Percentiles rank a stretch among this genome's conserved stretches.
phyloP scores from a whole-genome alignment of 2,113 vertebrate species.

The Turdus rufiventris region DNA sequence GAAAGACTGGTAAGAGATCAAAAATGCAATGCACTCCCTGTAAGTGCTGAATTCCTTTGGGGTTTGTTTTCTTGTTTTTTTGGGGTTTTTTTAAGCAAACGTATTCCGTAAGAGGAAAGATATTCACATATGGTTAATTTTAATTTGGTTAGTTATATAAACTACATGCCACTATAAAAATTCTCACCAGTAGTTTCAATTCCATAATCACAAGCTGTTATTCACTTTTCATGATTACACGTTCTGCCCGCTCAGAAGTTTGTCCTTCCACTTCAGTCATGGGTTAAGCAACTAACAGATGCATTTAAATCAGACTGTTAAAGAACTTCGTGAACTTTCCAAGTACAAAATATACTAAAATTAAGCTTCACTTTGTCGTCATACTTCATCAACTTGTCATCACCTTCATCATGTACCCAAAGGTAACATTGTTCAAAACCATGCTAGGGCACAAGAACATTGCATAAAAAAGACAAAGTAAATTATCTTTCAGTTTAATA shows the following conservation, averaged over 20 bases:
- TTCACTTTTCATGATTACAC: constrained; percentile 11
- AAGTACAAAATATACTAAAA: constrained; percentile 25
- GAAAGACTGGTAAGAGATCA: background rate
- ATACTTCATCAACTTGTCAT: constrained; percentile 19
- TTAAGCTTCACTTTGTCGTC: background rate
- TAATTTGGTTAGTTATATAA: constrained; percentile 47
- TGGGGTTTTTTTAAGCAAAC: background rate
- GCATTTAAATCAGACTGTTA: background rate
- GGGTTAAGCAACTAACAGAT: constrained; percentile 14
- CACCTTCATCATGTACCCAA: background rate
- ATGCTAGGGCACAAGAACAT: background rate
- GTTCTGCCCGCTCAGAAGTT: background rate
- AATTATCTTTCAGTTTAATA: background rate
- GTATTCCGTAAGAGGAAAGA: background rate
- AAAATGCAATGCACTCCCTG: background rate
- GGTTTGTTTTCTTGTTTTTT: background rate
- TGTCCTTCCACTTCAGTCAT: constrained; percentile 42
- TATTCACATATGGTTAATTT: constrained; percentile 46
- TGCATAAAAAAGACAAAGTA: background rate
- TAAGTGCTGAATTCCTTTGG: background rate
- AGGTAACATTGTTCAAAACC: constrained; percentile 4
- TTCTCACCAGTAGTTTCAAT: constrained; percentile 46
- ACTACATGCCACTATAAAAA: constrained; percentile 51
- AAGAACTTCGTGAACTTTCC: constrained; percentile 8
- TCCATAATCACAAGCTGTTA: constrained; percentile 50